A percentile compares a stretch with the other conserved stretches of the same genome.
phyloP scores from a whole-genome alignment of 2,888 invertebrate genomes.

The Lepetodrilus schrolli region DNA sequence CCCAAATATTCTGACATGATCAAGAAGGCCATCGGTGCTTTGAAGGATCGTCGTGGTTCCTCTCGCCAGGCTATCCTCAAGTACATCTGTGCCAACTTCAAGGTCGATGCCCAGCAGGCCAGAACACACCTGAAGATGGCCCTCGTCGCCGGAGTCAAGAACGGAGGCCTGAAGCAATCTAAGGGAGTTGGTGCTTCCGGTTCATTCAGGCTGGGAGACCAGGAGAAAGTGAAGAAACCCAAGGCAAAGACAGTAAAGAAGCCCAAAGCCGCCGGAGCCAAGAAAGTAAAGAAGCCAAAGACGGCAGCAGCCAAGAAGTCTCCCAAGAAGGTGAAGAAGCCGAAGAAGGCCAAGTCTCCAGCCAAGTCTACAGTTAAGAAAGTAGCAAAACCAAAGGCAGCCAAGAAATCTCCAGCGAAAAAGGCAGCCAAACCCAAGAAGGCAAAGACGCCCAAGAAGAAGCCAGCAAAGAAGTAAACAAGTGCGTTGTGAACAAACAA shows the following conservation, averaged over 20 bases:
- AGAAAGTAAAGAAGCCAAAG: constrained; percentile 47
- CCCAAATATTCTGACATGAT: constrained; percentile 71
- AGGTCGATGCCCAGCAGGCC: constrained; percentile 56
- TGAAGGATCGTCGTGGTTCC: constrained; percentile 71
- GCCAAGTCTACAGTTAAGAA: constrained; percentile 40
- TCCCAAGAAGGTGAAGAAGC: constrained; percentile 46
- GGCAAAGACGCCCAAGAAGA: constrained; percentile 47
- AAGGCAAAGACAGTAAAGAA: constrained; percentile 34
- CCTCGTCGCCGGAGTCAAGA: constrained; percentile 62
- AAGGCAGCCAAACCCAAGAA: constrained; percentile 47
- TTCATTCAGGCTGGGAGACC: constrained; percentile 42
- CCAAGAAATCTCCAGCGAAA: constrained; percentile 37
- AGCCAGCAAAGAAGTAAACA: constrained; percentile 41
- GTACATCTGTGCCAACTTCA: constrained; percentile 71
- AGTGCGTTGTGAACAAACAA: background rate
- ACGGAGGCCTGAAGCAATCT: constrained; percentile 59
- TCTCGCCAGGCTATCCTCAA: constrained; percentile 73
- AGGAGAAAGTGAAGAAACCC: constrained; percentile 31
- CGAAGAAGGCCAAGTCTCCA: constrained; percentile 45
- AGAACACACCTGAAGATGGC: constrained; percentile 60
- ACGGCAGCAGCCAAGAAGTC: constrained; percentile 38
- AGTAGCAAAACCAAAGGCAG: constrained; percentile 46
- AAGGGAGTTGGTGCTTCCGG: constrained; percentile 47
- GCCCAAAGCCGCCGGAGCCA: constrained; percentile 45
- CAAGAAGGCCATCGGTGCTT: constrained; percentile 65